Percentiles rank a stretch among this genome's conserved stretches.
Conservation (phyloP, 2,797 vertebrate species). For the Danio tinwini region DNA sequence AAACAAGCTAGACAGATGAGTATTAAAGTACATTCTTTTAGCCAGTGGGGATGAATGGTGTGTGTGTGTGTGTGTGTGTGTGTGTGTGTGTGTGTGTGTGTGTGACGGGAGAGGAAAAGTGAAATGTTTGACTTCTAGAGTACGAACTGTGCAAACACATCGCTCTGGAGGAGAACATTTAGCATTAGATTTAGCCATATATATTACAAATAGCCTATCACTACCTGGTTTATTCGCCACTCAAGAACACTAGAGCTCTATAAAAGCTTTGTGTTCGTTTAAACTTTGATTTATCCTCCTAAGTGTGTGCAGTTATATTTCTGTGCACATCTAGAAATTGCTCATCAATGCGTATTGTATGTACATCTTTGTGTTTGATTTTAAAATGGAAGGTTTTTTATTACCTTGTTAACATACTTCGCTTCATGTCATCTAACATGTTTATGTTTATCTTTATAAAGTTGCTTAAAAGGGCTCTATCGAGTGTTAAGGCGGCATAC, state of each 20-base stretch:
- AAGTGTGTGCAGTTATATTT: not conserved
- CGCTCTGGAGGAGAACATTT: conserved; percentile 12
- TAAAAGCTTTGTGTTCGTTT: not conserved
- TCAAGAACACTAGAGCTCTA: not conserved
- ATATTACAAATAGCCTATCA: conserved; percentile 19
- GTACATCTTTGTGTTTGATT: too few relatives aligned
- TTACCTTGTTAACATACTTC: too few relatives aligned
- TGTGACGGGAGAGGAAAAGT: conserved; percentile 37
- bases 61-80: conserved; percentile 14
- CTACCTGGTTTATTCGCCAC: conserved; percentile 3
- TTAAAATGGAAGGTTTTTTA: too few relatives aligned
- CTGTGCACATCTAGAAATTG: not conserved
- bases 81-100: conserved; percentile 6
- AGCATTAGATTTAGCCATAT: not conserved
- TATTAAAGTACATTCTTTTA: conserved; percentile 59
- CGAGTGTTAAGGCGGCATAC: too few relatives aligned
- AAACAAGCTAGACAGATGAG: conserved; percentile 62
- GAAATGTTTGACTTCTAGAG: conserved; percentile 53
- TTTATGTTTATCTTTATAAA: too few relatives aligned
- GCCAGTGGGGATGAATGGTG: conserved; percentile 38
- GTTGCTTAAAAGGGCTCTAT: too few relatives aligned
- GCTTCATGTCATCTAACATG: too few relatives aligned
- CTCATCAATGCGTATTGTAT: not conserved
- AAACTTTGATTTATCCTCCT: not conserved
- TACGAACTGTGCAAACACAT: conserved; percentile 50